Evolutionary conservation across 64 coral and sea anemone species (phyloP).

Genomic region (Exaiptasia diaphana): DNA sequence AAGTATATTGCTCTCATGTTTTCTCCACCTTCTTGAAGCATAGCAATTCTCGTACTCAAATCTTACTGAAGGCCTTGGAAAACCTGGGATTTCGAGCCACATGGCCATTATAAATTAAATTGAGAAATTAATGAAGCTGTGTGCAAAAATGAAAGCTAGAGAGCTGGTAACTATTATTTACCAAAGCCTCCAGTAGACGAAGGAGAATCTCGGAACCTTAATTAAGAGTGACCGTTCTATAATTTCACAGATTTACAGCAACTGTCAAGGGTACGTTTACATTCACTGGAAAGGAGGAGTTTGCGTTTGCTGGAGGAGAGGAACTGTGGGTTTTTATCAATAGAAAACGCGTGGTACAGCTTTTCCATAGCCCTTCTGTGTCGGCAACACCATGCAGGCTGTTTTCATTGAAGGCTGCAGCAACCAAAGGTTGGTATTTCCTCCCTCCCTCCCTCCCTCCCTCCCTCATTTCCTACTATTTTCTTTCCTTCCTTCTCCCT

Average conservation of each 20-base stretch:
- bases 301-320: slow-evolving; percentile 91
- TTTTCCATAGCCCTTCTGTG: slow-evolving; percentile 74
- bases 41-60: background rate
- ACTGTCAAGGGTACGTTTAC: slow-evolving; percentile 72
- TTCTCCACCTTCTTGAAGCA: background rate
- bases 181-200: too few species aligned
- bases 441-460: too few species aligned
- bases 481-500: background rate
- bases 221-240: background rate
- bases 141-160: too few species aligned
- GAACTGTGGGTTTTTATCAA: slow-evolving; percentile 94
- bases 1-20: background rate
- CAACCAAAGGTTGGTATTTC: slow-evolving; percentile 47
- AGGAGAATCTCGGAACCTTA: too few species aligned
- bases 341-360: slow-evolving; percentile 56
- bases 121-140: too few species aligned
- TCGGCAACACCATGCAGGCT: slow-evolving; percentile 69
- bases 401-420: slow-evolving; percentile 49
- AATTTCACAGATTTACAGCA: slow-evolving; percentile 62
- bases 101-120: too few species aligned
- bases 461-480: background rate
- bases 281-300: slow-evolving; percentile 80
- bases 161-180: too few species aligned
- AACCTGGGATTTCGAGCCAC: too few species aligned
- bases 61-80: too few species aligned